Conservation (phyloP, 2,888 invertebrate species). For the Chironomus tentans region DNA sequence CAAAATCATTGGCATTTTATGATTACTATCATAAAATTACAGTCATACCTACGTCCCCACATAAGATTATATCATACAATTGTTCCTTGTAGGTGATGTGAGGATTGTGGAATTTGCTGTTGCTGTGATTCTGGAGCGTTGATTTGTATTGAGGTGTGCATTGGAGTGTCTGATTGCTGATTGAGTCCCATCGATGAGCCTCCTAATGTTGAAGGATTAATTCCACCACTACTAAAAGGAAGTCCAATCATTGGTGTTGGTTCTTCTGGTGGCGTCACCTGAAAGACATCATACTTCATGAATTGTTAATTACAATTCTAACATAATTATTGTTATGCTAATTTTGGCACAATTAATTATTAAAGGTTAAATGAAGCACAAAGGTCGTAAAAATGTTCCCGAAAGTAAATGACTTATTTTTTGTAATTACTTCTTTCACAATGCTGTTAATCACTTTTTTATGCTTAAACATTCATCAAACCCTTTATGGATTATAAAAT, state of each 20-base stretch:
- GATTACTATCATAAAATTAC: too few relatives aligned
- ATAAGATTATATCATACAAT: constrained; percentile 92
- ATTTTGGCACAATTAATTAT: neutral
- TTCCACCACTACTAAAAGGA: constrained; percentile 39
- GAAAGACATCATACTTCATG: constrained; percentile 23
- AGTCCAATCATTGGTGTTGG: constrained; percentile 41
- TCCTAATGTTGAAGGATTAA: constrained; percentile 40
- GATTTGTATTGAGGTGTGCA: constrained; percentile 31
- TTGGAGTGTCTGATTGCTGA: neutral
- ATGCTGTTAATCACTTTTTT: too few relatives aligned
- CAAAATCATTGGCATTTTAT: too few relatives aligned
- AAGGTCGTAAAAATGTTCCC: neutral
- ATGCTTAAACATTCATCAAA: too few relatives aligned
- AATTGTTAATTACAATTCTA: neutral
- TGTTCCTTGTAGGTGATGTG: constrained; percentile 76
- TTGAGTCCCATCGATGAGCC: constrained; percentile 33
- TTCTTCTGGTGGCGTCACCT: constrained; percentile 61
- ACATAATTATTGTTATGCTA: neutral
- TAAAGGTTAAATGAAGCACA: neutral
- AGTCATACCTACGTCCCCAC: constrained; percentile 59
- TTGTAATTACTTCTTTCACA: neutral
- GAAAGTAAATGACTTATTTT: neutral
- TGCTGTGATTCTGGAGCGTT: constrained; percentile 46
- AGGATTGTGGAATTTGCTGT: constrained; percentile 41
- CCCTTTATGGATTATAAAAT: too few relatives aligned